phyloP scores from a whole-genome alignment of 2,888 invertebrate species.

The Catocala nupta region DNA sequence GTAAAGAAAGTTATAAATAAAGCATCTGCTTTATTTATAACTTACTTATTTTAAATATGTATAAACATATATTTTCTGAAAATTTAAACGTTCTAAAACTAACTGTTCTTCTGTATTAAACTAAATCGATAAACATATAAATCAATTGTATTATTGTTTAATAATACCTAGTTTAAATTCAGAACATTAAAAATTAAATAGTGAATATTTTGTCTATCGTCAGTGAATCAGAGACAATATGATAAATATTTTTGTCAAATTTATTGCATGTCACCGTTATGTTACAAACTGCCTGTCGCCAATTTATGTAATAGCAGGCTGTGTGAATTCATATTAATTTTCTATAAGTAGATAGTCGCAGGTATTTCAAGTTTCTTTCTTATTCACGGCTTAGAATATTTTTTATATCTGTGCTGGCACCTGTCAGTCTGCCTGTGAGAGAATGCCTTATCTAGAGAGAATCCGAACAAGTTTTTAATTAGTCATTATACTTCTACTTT shows the following conservation, averaged over 20 bases:
- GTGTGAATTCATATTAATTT: neutral
- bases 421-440: conserved; percentile 2
- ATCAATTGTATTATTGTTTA: too few species aligned
- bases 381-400: neutral
- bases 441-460: too few species aligned
- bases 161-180: too few species aligned
- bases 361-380: neutral
- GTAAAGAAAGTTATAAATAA: too few species aligned
- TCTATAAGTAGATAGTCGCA: neutral
- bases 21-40: too few species aligned
- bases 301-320: conserved; percentile 12
- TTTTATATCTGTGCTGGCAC: conserved; percentile 1
- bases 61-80: too few species aligned
- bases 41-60: too few species aligned
- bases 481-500: too few species aligned
- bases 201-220: neutral
- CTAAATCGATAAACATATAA: too few species aligned
- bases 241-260: neutral
- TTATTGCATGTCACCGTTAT: conserved; percentile 3
- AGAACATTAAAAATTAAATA: neutral
- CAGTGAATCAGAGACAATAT: neutral
- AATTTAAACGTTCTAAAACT: too few species aligned
- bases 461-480: too few species aligned
- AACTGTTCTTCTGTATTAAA: too few species aligned
- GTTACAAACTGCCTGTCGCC: neutral